A percentile compares a stretch with the other conserved stretches of the same genome.
phyloP scores from a whole-genome alignment of 2,113 vertebrate genomes.

The Haemorhous mexicanus region DNA sequence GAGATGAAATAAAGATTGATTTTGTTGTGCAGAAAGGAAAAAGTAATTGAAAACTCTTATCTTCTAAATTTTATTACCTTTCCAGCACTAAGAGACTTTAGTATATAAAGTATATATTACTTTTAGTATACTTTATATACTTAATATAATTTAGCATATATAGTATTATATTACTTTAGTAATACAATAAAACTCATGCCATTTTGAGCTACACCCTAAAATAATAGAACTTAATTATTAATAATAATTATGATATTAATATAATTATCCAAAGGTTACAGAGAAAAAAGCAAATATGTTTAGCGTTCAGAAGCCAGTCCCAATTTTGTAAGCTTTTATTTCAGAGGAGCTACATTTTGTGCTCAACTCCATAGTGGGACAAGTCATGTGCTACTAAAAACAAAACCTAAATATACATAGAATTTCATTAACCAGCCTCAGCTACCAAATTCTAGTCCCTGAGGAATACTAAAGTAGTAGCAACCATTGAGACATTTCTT shows the following conservation, averaged over 20 bases:
- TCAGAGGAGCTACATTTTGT: constrained; percentile 28
- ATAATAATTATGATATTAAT: neutral
- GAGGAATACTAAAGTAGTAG: constrained; percentile 49
- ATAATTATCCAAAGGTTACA: neutral
- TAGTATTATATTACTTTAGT: neutral
- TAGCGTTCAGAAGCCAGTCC: constrained; percentile 22
- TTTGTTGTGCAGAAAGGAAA: neutral
- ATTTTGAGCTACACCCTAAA: neutral
- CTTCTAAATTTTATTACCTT: neutral
- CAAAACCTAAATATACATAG: constrained; percentile 60
- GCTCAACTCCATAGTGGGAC: constrained; percentile 44
- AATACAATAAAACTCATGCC: neutral
- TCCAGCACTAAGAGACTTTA: neutral
- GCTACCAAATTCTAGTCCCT: neutral
- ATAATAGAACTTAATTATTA: neutral
- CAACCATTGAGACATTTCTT: constrained; percentile 50
- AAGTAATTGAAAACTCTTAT: neutral
- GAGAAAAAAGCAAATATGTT: neutral
- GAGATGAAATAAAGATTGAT: neutral
- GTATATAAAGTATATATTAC: neutral
- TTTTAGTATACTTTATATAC: neutral
- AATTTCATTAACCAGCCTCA: constrained; percentile 40
- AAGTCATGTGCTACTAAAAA: constrained; percentile 56
- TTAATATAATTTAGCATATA: neutral
- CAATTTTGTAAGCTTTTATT: constrained; percentile 50